A percentile compares a stretch with the other conserved stretches of the same genome.
These are phyloP conservation scores for Atta cephalotes DNA, from an alignment of 1,140 invertebrate genomes.

Conservation along the genomic window DNA sequence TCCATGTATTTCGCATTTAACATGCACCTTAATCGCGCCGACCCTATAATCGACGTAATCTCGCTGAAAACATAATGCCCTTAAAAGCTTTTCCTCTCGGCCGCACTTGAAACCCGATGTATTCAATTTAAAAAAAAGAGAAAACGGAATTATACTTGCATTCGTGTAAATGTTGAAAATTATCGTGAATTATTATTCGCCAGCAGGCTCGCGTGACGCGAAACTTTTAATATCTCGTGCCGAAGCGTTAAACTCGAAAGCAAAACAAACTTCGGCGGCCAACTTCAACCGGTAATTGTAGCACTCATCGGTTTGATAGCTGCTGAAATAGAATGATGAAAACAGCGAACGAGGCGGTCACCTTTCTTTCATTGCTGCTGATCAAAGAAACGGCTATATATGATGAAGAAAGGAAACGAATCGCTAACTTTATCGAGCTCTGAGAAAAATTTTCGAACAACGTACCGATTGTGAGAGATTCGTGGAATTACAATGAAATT, in stretches of 20 bases:
- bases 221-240: slow-evolving; percentile 73
- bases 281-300: slow-evolving; percentile 62
- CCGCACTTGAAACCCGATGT: slow-evolving; percentile 1
- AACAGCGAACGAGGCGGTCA: neutral
- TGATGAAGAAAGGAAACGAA: neutral
- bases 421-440: neutral
- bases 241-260: slow-evolving; percentile 70
- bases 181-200: slow-evolving; percentile 71
- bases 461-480: slow-evolving; percentile 9
- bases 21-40: neutral
- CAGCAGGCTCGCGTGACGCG: slow-evolving; percentile 62
- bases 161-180: slow-evolving; percentile 68
- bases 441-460: neutral
- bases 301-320: slow-evolving; percentile 65
- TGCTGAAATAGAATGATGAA: slow-evolving; percentile 63
- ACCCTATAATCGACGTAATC: slow-evolving; percentile 17
- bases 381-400: slow-evolving; percentile 19
- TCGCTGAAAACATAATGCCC: neutral
- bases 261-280: slow-evolving; percentile 70
- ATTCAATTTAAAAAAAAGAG: slow-evolving; percentile 23
- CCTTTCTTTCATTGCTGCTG: slow-evolving; percentile 20
- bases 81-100: slow-evolving; percentile 14
- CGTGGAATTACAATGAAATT: neutral
- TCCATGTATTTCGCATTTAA: slow-evolving; percentile 8
- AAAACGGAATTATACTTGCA: slow-evolving; percentile 48